Percentiles rank a stretch among this genome's conserved stretches.
These are phyloP conservation scores for Drosophila orosa DNA, from an alignment of 1,140 invertebrate genomes.

Conservation along the genomic window DNA sequence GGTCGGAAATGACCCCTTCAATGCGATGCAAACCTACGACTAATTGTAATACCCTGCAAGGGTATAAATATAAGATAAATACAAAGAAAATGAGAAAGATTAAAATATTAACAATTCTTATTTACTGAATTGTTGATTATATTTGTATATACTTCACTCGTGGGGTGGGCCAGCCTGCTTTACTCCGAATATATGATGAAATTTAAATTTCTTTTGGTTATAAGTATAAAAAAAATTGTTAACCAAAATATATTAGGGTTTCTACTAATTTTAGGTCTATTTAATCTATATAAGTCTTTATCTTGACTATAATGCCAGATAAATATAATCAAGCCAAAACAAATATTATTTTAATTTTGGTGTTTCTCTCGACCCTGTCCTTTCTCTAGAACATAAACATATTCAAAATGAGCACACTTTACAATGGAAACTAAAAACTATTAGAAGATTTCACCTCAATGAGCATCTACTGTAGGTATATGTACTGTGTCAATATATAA, in stretches of 20 bases:
- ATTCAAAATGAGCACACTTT: background rate
- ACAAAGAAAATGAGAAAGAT: background rate
- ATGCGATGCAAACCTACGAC: no score
- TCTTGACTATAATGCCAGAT: background rate
- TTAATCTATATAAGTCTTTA: background rate
- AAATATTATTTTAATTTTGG: background rate
- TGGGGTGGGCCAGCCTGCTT: no score
- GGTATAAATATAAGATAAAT: background rate
- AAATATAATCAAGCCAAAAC: background rate
- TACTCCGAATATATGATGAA: no score
- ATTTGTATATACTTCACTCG: no score
- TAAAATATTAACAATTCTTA: background rate
- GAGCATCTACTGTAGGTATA: slow-evolving; percentile 3
- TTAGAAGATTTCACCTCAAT: background rate
- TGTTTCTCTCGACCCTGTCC: background rate
- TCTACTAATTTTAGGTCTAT: background rate
- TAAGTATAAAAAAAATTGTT: background rate
- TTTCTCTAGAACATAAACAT: background rate
- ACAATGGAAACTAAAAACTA: background rate
- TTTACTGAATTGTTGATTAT: background rate
- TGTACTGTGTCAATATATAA: background rate
- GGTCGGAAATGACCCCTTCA: no score
- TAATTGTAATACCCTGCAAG: no score
- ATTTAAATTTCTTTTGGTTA: background rate
- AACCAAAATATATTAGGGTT: background rate